Percentiles rank a stretch among this genome's conserved stretches.
Evolutionary conservation across 2,113 vertebrate genomes (phyloP).

Genomic region (Limnothrissa miodon): DNA sequence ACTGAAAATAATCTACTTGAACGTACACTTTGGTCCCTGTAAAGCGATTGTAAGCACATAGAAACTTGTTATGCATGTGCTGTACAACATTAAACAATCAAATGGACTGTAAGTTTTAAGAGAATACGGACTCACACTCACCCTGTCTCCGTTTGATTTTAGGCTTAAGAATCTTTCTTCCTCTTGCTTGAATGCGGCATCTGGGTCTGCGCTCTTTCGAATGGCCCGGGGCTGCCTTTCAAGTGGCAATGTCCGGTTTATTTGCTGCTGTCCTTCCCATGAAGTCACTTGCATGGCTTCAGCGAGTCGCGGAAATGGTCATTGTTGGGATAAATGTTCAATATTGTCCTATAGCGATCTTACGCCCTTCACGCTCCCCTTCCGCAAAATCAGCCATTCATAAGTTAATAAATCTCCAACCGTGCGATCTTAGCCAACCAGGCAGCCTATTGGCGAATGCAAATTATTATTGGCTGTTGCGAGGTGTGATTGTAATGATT

Average conservation of each 20-base stretch:
- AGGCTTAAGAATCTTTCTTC: slow-evolving; percentile 61
- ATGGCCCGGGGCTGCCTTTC: slow-evolving; percentile 57
- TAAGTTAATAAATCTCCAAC: slow-evolving; percentile 21
- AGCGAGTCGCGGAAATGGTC: slow-evolving; percentile 35
- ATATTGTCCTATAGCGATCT: slow-evolving; percentile 4
- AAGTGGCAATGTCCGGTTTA: slow-evolving; percentile 59
- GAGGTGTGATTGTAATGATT: not conserved
- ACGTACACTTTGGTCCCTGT: not conserved
- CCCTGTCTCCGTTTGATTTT: slow-evolving; percentile 52
- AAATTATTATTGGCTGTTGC: slow-evolving; percentile 18
- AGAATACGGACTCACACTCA: slow-evolving; percentile 61
- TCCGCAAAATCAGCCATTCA: slow-evolving; percentile 18
- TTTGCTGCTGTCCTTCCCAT: slow-evolving; percentile 48
- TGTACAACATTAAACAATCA: not conserved
- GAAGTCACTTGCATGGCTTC: slow-evolving; percentile 42
- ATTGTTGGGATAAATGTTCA: slow-evolving; percentile 23
- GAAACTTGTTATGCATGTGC: not conserved
- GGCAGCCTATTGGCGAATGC: slow-evolving; percentile 14
- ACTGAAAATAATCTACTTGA: not conserved
- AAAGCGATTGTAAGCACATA: not conserved
- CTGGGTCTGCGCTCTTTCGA: slow-evolving; percentile 55
- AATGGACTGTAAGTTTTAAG: not conserved
- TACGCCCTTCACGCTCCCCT: slow-evolving; percentile 10
- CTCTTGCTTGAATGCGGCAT: slow-evolving; percentile 54
- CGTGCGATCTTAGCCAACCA: slow-evolving; percentile 13